phyloP scores from a whole-genome alignment of 2,113 vertebrate genomes.

The Agapornis roseicollis region DNA sequence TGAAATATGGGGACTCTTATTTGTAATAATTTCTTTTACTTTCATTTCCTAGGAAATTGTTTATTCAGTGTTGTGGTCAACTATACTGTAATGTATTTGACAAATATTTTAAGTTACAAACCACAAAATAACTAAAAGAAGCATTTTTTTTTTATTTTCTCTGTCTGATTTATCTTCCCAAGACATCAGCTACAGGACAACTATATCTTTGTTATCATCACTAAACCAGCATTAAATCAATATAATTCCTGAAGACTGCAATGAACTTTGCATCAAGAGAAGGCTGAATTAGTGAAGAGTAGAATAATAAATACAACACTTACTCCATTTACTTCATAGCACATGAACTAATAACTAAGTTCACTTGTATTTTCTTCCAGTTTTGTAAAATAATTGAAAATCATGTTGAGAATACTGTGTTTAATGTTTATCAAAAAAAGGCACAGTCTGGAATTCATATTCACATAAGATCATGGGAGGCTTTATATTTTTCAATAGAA shows the following conservation, averaged over 20 bases:
- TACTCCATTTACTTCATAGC: not conserved
- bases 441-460: not conserved
- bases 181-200: not conserved
- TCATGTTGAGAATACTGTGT: not conserved
- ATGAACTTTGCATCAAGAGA: not conserved
- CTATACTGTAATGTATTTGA: not conserved
- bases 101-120: not conserved
- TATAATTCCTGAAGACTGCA: not conserved
- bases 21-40: not conserved
- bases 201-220: not conserved
- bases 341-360: not conserved
- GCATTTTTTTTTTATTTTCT: not conserved
- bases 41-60: not conserved
- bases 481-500: not conserved
- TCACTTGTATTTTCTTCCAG: not conserved
- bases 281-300: not conserved
- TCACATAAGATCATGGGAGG: not conserved
- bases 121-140: not conserved
- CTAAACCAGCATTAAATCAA: not conserved
- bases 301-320: not conserved
- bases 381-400: not conserved
- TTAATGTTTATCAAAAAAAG: not conserved
- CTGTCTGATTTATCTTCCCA: not conserved
- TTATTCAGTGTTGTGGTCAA: not conserved
- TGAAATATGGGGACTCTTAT: accelerated